Evolutionary conservation across 2,113 vertebrate species (phyloP).

Genomic region (Hassar affinis): DNA sequence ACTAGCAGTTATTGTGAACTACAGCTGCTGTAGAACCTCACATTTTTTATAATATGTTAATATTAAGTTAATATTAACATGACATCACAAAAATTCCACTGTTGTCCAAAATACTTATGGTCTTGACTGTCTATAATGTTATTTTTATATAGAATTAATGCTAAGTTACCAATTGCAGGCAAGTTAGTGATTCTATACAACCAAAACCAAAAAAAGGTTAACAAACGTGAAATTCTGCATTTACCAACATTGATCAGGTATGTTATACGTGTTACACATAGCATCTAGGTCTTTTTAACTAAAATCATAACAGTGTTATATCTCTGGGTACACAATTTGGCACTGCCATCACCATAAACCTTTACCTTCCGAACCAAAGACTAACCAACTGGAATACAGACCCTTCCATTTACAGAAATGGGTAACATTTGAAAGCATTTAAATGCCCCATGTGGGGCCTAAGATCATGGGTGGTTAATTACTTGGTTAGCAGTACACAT

Average conservation of each 20-base stretch:
- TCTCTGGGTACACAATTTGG: not conserved
- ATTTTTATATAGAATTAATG: not conserved
- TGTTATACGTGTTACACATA: not conserved
- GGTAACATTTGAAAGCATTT: not conserved
- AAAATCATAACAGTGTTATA: not conserved
- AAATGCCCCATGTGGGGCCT: constrained; percentile 32
- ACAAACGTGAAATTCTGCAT: not conserved
- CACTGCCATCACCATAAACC: not conserved
- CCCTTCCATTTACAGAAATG: constrained; percentile 25
- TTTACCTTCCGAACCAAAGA: constrained; percentile 20
- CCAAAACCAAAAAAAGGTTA: not conserved
- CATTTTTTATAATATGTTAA: too few species aligned
- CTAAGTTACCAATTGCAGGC: not conserved
- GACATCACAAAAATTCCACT: too few species aligned
- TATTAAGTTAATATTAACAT: too few species aligned
- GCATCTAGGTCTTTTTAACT: not conserved
- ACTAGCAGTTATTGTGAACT: too few species aligned
- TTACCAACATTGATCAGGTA: not conserved
- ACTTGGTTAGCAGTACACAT: constrained; percentile 30
- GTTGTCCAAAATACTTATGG: too few species aligned
- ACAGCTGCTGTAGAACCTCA: too few species aligned
- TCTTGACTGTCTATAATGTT: too few species aligned
- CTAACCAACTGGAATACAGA: constrained; percentile 6
- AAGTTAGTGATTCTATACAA: not conserved
- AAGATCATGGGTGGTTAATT: constrained; percentile 27